Base-by-base conservation (phyloP, 2,888 invertebrate genomes). In the Latrodectus hesperus region DNA sequence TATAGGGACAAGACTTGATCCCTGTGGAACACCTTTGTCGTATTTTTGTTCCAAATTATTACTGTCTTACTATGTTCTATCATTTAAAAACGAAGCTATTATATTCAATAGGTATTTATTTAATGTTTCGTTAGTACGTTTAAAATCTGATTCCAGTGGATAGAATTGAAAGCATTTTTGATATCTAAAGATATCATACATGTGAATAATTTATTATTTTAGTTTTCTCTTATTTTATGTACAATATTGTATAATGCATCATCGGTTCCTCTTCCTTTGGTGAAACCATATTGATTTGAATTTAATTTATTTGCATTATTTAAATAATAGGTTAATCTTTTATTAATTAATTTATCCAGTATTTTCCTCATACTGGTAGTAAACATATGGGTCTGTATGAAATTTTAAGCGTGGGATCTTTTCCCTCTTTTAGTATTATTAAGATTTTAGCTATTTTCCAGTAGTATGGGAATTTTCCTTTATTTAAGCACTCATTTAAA, bases 281-380 rank as follows among this genome's bases (percentile, higher is more conserved):
- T 52, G 17, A 74, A 74, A 0, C 74, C 55, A 14, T 17, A 74
- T 53, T 74, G 74, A 53, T 8, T 52, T 53, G 53, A 3, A 10
- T 11, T 14, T 0, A 74, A 10, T 9, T 12, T 16, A 0, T 74
- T 0, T 4, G 6, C 17, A 17, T 52, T n/a, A 10, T 74, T 26
- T 53, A 74, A 1, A 0, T 55, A 14, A 14, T n/a, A 74, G 1
- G 52, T 9, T 11, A 74, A 22, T 10, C 55, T 52, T 4, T 53
- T 22, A 9, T 53, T 26, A 0, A 74, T 17, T 17, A 74, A 8
- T 26, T 74, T 74, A 14, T 74, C 74, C n/a, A 74, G 22, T 4
- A 74, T 16, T 17, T 74, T 74, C 55, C 55, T 55, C 74, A 74
- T 11, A 53, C 53, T 10, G 74, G 74, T 2, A 74, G 74, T 8